phyloP scores from a whole-genome alignment of 2,797 vertebrate species.

The Megaceryle alcyon region DNA sequence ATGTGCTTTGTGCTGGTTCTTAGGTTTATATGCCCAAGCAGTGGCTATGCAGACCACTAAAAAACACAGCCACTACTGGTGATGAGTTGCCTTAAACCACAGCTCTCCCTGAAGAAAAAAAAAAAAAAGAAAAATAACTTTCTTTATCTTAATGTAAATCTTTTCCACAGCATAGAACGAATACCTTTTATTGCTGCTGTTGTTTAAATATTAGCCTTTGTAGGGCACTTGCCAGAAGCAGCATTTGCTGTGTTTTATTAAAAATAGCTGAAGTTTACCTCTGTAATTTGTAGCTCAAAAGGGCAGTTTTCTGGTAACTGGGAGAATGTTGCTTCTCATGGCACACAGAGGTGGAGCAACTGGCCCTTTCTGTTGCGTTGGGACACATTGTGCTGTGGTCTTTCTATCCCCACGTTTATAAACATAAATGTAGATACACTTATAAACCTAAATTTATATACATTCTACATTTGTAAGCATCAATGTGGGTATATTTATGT shows the following conservation, averaged over 20 bases:
- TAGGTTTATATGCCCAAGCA: background rate
- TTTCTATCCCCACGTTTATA: too few species aligned
- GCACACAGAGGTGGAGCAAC: too few species aligned
- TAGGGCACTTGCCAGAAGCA: constrained; percentile 9
- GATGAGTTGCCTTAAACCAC: background rate
- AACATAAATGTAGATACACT: too few species aligned
- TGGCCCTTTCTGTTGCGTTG: too few species aligned
- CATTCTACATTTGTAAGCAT: too few species aligned
- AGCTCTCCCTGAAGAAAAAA: background rate
- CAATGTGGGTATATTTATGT: too few species aligned
- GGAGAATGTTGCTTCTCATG: too few species aligned
- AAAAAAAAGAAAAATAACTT: background rate
- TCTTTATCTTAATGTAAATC: constrained; percentile 30
- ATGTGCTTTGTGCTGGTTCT: background rate
- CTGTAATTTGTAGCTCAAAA: background rate
- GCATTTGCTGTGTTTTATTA: background rate
- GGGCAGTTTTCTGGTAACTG: too few species aligned
- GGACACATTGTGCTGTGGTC: too few species aligned
- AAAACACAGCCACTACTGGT: background rate
- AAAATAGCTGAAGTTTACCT: background rate
- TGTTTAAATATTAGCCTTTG: constrained; percentile 62
- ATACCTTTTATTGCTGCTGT: constrained; percentile 15
- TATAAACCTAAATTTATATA: too few species aligned
- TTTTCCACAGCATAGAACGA: background rate
- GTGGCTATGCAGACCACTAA: background rate